phyloP scores from a whole-genome alignment of 2,888 invertebrate species.

The Plemyria rubiginata region DNA sequence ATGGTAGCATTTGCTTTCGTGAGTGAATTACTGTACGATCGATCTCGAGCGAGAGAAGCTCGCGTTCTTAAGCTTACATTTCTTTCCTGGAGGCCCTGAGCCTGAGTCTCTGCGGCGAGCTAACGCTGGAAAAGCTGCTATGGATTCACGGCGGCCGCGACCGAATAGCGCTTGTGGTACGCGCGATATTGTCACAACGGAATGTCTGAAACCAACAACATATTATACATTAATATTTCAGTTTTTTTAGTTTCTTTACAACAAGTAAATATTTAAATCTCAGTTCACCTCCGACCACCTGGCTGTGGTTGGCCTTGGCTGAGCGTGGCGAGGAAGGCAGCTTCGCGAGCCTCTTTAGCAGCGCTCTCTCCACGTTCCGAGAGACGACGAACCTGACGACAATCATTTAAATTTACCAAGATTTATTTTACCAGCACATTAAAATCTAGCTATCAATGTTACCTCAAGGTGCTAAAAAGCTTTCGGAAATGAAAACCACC shows the following conservation, averaged over 20 bases:
- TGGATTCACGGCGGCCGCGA: slow-evolving; percentile 91
- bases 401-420: background rate
- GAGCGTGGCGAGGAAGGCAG: slow-evolving; percentile 92
- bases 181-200: slow-evolving; percentile 93
- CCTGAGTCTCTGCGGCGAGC: slow-evolving; percentile 76
- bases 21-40: background rate
- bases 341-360: slow-evolving; percentile 91
- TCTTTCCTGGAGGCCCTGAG: slow-evolving; percentile 53
- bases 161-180: slow-evolving; percentile 92
- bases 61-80: slow-evolving; percentile 62
- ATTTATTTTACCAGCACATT: background rate
- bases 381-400: slow-evolving; percentile 87
- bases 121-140: slow-evolving; percentile 89
- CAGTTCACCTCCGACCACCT: slow-evolving; percentile 86
- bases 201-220: slow-evolving; percentile 85
- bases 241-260: no score
- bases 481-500: no score
- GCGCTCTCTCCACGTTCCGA: slow-evolving; percentile 92
- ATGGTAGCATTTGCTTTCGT: background rate
- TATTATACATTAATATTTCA: background rate
- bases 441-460: no score
- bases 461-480: no score
- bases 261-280: no score
- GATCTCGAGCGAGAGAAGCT: background rate
- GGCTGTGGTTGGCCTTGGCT: slow-evolving; percentile 90